phyloP scores from a whole-genome alignment of 2,113 vertebrate genomes.

The Cnemophilus loriae region DNA sequence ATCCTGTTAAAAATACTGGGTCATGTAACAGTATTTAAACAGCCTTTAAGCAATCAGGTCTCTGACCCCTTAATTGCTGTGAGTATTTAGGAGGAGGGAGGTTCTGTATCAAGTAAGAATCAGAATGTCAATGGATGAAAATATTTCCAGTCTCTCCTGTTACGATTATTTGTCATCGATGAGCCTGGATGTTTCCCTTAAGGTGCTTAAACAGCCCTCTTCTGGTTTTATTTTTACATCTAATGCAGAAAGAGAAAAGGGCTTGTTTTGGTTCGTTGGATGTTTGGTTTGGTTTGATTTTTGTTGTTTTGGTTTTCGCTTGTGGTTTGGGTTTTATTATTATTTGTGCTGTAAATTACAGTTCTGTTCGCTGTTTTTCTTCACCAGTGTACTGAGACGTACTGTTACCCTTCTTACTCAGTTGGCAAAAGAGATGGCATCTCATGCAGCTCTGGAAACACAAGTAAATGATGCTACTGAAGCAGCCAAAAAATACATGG shows the following conservation, averaged over 20 bases:
- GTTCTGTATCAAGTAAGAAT: background rate
- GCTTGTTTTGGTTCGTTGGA: background rate
- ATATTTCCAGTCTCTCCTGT: background rate
- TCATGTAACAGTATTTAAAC: background rate
- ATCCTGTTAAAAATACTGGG: background rate
- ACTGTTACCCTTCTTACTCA: slow-evolving; percentile 86
- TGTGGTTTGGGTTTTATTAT: background rate
- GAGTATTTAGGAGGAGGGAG: background rate
- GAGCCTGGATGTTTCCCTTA: background rate
- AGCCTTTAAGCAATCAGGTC: background rate
- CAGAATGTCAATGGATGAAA: background rate
- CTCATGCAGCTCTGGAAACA: slow-evolving; percentile 72
- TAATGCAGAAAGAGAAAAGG: background rate
- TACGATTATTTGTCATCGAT: accelerated
- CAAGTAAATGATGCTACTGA: slow-evolving; percentile 81
- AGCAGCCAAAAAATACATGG: slow-evolving; percentile 82
- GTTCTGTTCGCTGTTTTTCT: slow-evolving; percentile 14
- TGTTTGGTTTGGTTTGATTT: background rate
- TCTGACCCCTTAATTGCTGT: background rate
- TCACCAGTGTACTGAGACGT: slow-evolving; percentile 79
- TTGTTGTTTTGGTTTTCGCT: background rate
- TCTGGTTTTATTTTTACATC: background rate
- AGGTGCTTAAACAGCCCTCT: background rate
- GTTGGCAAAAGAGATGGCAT: slow-evolving; percentile 74
- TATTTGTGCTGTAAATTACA: background rate